Evolutionary conservation across 2,888 invertebrate genomes (phyloP).

Genomic region (Coenonympha arcania): DNA sequence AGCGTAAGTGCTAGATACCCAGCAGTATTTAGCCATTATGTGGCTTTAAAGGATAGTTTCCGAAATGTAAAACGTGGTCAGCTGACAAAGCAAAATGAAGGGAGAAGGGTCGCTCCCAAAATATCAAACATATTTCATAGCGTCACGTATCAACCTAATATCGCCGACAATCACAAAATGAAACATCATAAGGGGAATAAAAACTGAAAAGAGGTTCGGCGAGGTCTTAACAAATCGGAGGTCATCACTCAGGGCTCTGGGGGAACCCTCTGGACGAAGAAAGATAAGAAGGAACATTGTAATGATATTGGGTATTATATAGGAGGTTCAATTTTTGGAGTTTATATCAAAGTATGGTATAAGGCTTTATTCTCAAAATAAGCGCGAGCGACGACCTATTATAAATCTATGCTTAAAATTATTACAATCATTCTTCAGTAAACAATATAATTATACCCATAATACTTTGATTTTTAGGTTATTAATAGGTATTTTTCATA

Average conservation of each 20-base stretch:
- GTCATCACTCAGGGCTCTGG: conserved; percentile 68
- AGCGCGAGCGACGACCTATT: no score
- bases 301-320: conserved; percentile 50
- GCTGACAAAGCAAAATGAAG: conserved; percentile 20
- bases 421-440: no score
- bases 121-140: conserved; percentile 41
- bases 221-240: conserved; percentile 68
- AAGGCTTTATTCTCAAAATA: no score
- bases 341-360: no score
- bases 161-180: conserved; percentile 66
- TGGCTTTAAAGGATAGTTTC: neutral
- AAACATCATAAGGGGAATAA: conserved; percentile 69
- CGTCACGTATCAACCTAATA: conserved; percentile 57
- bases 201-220: conserved; percentile 66
- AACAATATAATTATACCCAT: no score
- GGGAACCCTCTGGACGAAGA: conserved; percentile 47
- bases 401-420: no score
- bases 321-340: conserved; percentile 52
- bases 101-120: conserved; percentile 19
- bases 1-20: no score
- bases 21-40: neutral
- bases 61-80: conserved; percentile 13
- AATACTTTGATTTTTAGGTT: no score
- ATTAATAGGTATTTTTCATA: no score
- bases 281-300: conserved; percentile 68